These are phyloP conservation scores for Diprion similis DNA, from an alignment of 1,140 invertebrate genomes.

Conservation along the genomic window DNA sequence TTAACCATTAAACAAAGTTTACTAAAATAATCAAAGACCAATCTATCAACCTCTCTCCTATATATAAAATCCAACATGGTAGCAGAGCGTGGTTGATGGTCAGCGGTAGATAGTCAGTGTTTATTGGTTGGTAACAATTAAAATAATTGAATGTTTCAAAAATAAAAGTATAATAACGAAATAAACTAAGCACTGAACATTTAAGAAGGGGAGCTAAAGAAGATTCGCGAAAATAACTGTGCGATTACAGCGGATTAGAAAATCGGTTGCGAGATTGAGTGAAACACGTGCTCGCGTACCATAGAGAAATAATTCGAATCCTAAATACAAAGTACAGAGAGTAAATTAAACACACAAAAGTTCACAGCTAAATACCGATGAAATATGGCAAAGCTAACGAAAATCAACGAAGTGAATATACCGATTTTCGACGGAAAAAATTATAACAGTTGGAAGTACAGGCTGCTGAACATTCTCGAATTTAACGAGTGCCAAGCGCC, in stretches of 20 bases:
- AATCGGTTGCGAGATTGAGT: background rate
- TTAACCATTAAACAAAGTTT: too few species aligned
- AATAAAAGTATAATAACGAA: background rate
- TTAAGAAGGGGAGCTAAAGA: background rate
- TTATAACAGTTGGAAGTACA: slow-evolving; percentile 26
- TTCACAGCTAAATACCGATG: background rate
- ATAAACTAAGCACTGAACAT: background rate
- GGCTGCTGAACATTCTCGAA: slow-evolving; percentile 26
- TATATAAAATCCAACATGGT: too few species aligned
- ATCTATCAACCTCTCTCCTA: too few species aligned
- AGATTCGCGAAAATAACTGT: background rate
- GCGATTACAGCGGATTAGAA: background rate
- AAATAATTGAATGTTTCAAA: background rate
- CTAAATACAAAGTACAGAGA: background rate
- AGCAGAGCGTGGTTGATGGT: too few species aligned
- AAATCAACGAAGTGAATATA: slow-evolving; percentile 24
- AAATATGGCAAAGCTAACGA: slow-evolving; percentile 20
- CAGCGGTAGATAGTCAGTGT: too few species aligned
- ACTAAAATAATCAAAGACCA: too few species aligned
- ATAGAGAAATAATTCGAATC: background rate
- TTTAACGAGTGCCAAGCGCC: slow-evolving; percentile 23
- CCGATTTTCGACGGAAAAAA: slow-evolving; percentile 27
- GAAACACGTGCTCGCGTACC: background rate
- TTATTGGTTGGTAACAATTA: background rate
- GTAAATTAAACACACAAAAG: background rate